Conservation (phyloP, 1,140 invertebrate species). For the Rhopalosiphum maidis region DNA sequence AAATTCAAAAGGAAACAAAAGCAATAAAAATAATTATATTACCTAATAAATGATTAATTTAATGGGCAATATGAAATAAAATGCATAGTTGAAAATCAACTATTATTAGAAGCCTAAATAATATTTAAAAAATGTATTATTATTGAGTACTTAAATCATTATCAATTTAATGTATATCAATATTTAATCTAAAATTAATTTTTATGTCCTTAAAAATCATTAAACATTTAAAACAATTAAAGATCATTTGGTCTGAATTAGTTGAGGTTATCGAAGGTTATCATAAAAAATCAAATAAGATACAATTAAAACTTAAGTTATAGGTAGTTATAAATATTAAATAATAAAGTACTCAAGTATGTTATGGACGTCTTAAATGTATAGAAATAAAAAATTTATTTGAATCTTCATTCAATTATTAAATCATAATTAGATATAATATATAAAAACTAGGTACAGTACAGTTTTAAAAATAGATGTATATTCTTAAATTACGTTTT, state of each 20-base stretch:
- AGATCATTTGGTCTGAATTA: not conserved
- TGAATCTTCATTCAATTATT: too few species aligned
- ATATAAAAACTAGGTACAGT: too few species aligned
- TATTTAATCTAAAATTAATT: slow-evolving; percentile 12
- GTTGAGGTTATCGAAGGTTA: not conserved
- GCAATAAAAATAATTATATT: not conserved
- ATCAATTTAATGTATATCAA: not conserved
- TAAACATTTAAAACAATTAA: not conserved
- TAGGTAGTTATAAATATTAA: not conserved
- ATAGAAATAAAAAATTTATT: not conserved
- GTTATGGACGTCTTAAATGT: not conserved
- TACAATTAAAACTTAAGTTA: not conserved
- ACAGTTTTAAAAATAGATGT: too few species aligned
- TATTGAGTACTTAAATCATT: not conserved
- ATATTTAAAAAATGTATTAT: not conserved
- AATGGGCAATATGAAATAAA: not conserved
- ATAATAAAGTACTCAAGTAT: not conserved
- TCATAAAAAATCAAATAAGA: not conserved
- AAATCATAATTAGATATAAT: too few species aligned
- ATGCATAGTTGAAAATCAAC: not conserved
- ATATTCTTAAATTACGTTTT: too few species aligned
- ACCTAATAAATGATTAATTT: not conserved
- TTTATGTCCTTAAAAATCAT: slow-evolving; percentile 22
- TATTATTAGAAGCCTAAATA: not conserved
- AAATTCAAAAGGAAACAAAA: not conserved